Conservation (phyloP, 2,113 vertebrate species). For the Onychostruthus taczanowskii region DNA sequence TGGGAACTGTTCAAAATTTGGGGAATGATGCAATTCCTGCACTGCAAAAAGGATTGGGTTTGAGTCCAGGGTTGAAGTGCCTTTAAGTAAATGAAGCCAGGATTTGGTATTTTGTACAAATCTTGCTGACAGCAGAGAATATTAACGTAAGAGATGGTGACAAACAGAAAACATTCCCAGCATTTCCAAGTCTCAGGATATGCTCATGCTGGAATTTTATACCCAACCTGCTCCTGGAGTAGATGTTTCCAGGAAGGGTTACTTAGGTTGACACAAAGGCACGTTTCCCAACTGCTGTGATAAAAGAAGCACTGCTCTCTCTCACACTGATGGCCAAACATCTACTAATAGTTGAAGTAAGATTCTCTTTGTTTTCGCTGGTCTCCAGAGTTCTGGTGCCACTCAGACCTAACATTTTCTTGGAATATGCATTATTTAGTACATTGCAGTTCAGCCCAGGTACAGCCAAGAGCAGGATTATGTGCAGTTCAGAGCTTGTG, state of each 20-base stretch:
- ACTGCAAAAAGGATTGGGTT: neutral
- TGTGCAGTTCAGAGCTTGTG: neutral
- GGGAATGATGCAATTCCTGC: neutral
- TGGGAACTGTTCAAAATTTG: neutral
- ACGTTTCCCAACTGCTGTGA: neutral
- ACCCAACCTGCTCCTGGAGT: neutral
- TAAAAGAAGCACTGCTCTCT: neutral
- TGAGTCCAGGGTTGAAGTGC: neutral
- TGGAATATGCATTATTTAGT: constrained; percentile 23
- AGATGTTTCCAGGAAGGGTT: neutral
- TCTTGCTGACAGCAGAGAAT: neutral
- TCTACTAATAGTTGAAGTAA: neutral
- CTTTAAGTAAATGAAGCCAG: neutral
- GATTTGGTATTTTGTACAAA: neutral
- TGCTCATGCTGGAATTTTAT: neutral
- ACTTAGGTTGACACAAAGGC: neutral
- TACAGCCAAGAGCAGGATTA: neutral
- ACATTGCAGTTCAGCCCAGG: neutral
- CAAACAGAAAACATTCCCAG: neutral
- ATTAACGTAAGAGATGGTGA: neutral
- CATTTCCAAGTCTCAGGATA: neutral
- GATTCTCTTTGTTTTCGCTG: neutral
- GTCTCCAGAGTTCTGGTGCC: neutral
- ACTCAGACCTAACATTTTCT: neutral
- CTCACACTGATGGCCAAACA: neutral